These are phyloP conservation scores for Apoda limacodes DNA, from an alignment of 2,888 invertebrate genomes.

Conservation along the genomic window DNA sequence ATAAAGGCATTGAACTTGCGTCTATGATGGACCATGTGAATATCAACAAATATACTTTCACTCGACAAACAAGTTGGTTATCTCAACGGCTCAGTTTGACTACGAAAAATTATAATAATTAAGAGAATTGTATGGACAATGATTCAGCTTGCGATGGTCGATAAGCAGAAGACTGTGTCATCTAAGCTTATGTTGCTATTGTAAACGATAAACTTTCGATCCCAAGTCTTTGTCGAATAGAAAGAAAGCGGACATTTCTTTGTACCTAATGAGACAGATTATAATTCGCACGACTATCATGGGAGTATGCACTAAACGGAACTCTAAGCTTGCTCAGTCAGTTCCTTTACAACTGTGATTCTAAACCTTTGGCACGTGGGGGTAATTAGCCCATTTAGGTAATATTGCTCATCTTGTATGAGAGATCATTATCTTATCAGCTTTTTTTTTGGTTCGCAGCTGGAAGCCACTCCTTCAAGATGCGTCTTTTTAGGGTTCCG, in stretches of 20 bases:
- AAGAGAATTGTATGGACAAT: slow-evolving; percentile 52
- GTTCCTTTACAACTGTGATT: too few relatives aligned
- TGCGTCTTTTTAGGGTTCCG: too few relatives aligned
- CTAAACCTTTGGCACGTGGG: too few relatives aligned
- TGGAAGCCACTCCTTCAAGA: too few relatives aligned
- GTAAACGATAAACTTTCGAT: slow-evolving; percentile 55
- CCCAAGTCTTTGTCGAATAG: slow-evolving; percentile 29
- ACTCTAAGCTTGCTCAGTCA: too few relatives aligned
- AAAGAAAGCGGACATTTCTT: slow-evolving; percentile 55
- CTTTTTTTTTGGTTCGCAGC: too few relatives aligned
- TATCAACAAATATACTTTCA: slow-evolving; percentile 63
- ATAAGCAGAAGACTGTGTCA: slow-evolving; percentile 51
- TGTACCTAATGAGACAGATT: slow-evolving; percentile 49
- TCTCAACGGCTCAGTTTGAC: slow-evolving; percentile 42
- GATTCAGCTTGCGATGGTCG: slow-evolving; percentile 53
- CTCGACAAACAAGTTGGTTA: slow-evolving; percentile 36
- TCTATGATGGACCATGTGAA: slow-evolving; percentile 44
- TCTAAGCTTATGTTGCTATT: slow-evolving; percentile 36
- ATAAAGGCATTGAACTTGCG: slow-evolving; percentile 67
- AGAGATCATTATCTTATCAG: too few relatives aligned
- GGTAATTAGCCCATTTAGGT: too few relatives aligned
- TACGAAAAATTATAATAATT: slow-evolving; percentile 59
- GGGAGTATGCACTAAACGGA: slow-evolving; percentile 32
- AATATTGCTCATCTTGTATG: too few relatives aligned
- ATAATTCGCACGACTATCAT: slow-evolving; percentile 46